Conservation (phyloP, 2,113 vertebrate species). For the Phalacrocorax carbo region DNA sequence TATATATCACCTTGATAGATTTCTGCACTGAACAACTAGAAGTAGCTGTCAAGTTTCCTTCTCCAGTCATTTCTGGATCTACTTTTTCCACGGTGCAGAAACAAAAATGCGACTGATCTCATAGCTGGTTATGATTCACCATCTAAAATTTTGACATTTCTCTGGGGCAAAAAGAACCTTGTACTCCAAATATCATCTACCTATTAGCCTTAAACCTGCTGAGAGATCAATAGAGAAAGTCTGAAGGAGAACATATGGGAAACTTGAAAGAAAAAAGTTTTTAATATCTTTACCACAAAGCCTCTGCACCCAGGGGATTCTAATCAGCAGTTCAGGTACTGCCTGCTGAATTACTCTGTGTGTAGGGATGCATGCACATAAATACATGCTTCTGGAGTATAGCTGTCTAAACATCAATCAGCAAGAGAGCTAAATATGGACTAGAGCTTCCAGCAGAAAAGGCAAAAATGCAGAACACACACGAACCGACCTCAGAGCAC, state of each 20-base stretch:
- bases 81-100: not conserved
- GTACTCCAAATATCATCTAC: not conserved
- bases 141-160: not conserved
- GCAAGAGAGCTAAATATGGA: not conserved
- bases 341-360: not conserved
- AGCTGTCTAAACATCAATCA: not conserved
- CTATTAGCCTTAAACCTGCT: not conserved
- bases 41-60: not conserved
- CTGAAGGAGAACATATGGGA: not conserved
- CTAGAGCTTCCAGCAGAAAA: not conserved
- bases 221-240: not conserved
- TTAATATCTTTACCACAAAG: not conserved
- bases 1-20: not conserved
- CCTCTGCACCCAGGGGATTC: not conserved
- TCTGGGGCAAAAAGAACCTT: not conserved
- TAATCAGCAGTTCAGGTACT: not conserved
- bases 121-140: not conserved
- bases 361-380: not conserved
- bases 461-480: not conserved
- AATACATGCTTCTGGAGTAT: not conserved
- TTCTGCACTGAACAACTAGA: not conserved
- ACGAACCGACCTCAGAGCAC: not conserved
- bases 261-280: not conserved
- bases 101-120: not conserved
- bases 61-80: not conserved